Evolutionary conservation across 2,888 invertebrate species (phyloP), one percentile per base, ranked within the genome.

Genomic region (Cheilosia variabilis): DNA sequence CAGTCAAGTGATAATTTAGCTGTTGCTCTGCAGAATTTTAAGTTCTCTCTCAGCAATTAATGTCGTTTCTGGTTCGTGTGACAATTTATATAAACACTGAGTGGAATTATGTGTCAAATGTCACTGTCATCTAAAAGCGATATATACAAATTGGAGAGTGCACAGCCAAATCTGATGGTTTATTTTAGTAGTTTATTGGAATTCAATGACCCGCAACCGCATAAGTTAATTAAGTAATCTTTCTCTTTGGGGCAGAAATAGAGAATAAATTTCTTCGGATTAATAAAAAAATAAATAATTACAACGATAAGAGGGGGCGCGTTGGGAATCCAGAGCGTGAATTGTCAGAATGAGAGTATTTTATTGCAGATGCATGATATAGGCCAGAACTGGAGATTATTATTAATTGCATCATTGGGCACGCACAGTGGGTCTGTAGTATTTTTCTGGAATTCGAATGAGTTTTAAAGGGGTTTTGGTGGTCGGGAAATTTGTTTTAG

Each of bases 1-100:
- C 78, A 66, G 60, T 22, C 13, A 78, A 72, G 83, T 83, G 83
- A 79, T 83, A 83, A 83, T 73, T 83, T 63, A 68, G 55, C 52
- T 58, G 62, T 58, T 68, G 66, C 78, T 78, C 66, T 53, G 62
- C 45, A 45, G 83, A 83, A 78, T 83, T 60, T 47, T 53, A 65
- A 72, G 55, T 60, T 24, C 52, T 27, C 27, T 24, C 19, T 50
- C 43, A 31, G 60, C 45, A 50, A 68, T 69, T 79, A 73, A 84
- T 84, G 63, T 43, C 31, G 43, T 22, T n/a, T n/a, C n/a, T n/a
- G n/a, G n/a, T n/a, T 50, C 10, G 41, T 58, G 24, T 66, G 65
- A 80, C 84, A 76, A 43, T 76, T 71, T 71, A 80, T 58, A 17
- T 34, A 57, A 57, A 58, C 58, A 52, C 53, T 37, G n/a, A 24